Evolutionary conservation across 53 echinoderm and acorn worm genomes (phyloP), one percentile per base, ranked within the genome.

Genomic region (Paracentrotus lividus): DNA sequence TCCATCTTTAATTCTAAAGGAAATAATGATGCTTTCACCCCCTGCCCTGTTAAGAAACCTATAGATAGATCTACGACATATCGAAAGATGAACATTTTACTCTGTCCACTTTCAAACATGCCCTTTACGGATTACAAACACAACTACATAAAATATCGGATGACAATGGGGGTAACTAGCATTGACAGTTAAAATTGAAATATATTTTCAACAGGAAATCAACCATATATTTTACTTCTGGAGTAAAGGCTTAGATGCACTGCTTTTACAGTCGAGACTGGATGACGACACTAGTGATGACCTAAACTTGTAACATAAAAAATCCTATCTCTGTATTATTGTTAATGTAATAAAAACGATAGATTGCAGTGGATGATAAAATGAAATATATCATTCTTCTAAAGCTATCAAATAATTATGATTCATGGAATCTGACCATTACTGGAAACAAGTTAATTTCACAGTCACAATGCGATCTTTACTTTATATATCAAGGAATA

Each of bases 121-220:
- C 54, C 54, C 54, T 54, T 54, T 15, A 15, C 18, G 54, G 13
- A 54, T 2, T 15, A 54, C 18, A 54, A 54, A 13, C 18, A 15
- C 54, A 0, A 8, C 18, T 54, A 54, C 18, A 65, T 14, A 6
- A 76, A 76, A 76, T 42, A 4, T 40, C 42, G 4, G 6, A 76
- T 76, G 8, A 18, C 42, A 40, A 40, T 36, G 16, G n/a, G 38
- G 20, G 76, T 76, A 76, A 76, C 76, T 36, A 76, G 1, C 76
- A 0, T 26, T 76, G 76, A 76, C 76, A 21, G 76, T 6, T 21
- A 23, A 76, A 40, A 23, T 36, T 76, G 76, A 40, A 18, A 76
- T 76, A 42, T 14, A 76, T 36, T 21, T 76, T 42, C 76, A 20
- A 76, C 38, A 76, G 76, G 42, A 76, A 76, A 76, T 76, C 76